phyloP scores from a whole-genome alignment of 2,797 vertebrate genomes.

The Crenichthys baileyi region DNA sequence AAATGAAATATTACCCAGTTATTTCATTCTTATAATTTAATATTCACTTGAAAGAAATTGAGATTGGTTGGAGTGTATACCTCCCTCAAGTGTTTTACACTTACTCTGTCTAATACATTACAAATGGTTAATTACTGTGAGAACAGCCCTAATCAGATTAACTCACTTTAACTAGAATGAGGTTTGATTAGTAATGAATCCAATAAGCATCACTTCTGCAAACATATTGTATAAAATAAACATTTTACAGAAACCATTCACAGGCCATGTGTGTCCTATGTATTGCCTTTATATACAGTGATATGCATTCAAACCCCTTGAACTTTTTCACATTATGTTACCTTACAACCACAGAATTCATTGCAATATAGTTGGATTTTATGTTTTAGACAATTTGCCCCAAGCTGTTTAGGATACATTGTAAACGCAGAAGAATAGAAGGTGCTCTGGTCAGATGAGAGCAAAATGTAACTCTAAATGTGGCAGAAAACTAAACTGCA shows the following conservation, averaged over 20 bases:
- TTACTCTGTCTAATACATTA: slow-evolving; percentile 13
- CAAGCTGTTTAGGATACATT: background rate
- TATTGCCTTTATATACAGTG: background rate
- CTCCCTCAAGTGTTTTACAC: slow-evolving; percentile 1
- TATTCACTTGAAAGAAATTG: background rate
- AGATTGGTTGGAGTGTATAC: slow-evolving; percentile 6
- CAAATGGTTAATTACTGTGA: slow-evolving; percentile 22
- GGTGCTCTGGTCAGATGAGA: background rate
- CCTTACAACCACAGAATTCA: background rate
- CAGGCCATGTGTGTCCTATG: background rate
- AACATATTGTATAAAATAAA: slow-evolving; percentile 3
- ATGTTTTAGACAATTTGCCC: background rate
- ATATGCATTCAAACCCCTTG: background rate
- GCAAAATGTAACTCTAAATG: background rate
- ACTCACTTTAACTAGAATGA: background rate
- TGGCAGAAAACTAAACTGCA: background rate
- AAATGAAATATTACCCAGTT: background rate
- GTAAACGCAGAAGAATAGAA: background rate
- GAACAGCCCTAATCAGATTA: slow-evolving; percentile 16
- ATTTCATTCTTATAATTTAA: background rate
- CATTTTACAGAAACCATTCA: slow-evolving; percentile 17
- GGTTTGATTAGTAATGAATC: slow-evolving; percentile 15
- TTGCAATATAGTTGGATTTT: background rate
- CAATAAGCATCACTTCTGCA: slow-evolving; percentile 1
- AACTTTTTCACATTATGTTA: background rate